phyloP scores from a whole-genome alignment of 2,797 vertebrate genomes.

The Melanotaenia boesemani region DNA sequence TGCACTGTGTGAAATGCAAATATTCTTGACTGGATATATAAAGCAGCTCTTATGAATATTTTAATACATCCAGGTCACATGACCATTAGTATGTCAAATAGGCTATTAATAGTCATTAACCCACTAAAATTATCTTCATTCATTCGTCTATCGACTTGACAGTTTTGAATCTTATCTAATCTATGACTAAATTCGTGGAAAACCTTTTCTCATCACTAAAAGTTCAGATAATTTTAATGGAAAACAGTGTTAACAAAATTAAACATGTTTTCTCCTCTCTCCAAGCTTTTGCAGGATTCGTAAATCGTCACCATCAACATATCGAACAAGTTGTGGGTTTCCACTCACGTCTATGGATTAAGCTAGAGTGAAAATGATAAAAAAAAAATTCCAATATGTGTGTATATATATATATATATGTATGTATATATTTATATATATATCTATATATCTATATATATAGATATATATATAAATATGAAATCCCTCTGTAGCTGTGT shows the following conservation, averaged over 20 bases:
- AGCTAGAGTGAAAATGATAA: no score
- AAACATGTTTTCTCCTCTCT: neutral
- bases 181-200: no score
- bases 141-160: neutral
- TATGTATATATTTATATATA: neutral
- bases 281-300: no score
- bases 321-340: no score
- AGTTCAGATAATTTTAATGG: no score
- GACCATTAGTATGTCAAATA: neutral
- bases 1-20: neutral
- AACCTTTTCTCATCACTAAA: no score
- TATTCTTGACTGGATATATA: neutral
- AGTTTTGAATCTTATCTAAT: neutral
- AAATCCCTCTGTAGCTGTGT: conserved; percentile 18
- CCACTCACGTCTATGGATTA: no score
- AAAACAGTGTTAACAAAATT: neutral
- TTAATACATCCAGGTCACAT: neutral
- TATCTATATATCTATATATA: neutral
- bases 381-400: no score
- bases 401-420: no score
- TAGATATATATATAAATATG: neutral
- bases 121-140: neutral
- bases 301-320: no score
- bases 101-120: neutral
- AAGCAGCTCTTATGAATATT: conserved; percentile 1